Conservation (phyloP, 2,888 invertebrate species). For the Drosophila prolongata region DNA sequence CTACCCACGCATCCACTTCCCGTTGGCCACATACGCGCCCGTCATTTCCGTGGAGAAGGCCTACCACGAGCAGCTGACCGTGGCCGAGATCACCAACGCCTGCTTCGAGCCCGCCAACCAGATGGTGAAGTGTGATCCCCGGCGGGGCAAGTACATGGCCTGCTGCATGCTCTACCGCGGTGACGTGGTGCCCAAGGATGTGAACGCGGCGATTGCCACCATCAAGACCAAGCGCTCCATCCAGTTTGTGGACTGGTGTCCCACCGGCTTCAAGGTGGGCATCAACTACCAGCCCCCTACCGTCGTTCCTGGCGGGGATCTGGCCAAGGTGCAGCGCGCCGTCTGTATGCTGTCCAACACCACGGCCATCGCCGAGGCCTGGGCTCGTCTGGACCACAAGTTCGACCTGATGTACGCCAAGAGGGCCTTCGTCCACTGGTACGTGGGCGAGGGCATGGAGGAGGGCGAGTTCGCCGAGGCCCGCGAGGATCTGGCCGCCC, state of each 20-base stretch:
- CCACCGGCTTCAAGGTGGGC: conserved; percentile 92
- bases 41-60: conserved; percentile 97
- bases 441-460: conserved; percentile 94
- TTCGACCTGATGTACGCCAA: conserved; percentile 98
- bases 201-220: conserved; percentile 95
- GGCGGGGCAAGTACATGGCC: conserved; percentile 96
- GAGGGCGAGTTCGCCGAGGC: conserved; percentile 95
- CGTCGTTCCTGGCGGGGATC: conserved; percentile 95
- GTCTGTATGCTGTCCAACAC: conserved; percentile 99
- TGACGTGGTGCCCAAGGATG: conserved; percentile 97
- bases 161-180: conserved; percentile 97
- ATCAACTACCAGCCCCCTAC: conserved; percentile 96
- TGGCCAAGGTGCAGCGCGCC: conserved; percentile 96
- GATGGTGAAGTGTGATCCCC: conserved; percentile 96
- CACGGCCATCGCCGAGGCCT: conserved; percentile 97
- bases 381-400: conserved; percentile 97
- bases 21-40: conserved; percentile 95
- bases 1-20: conserved; percentile 98
- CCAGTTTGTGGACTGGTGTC: conserved; percentile 95
- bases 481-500: conserved; percentile 92
- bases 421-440: conserved; percentile 98
- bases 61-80: conserved; percentile 95
- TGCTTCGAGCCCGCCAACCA: conserved; percentile 98
- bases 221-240: conserved; percentile 97
- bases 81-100: conserved; percentile 96